Percentiles rank a stretch among this genome's conserved stretches.
Evolutionary conservation across 2,888 invertebrate species (phyloP).

Genomic region (Agapostemon virescens): DNA sequence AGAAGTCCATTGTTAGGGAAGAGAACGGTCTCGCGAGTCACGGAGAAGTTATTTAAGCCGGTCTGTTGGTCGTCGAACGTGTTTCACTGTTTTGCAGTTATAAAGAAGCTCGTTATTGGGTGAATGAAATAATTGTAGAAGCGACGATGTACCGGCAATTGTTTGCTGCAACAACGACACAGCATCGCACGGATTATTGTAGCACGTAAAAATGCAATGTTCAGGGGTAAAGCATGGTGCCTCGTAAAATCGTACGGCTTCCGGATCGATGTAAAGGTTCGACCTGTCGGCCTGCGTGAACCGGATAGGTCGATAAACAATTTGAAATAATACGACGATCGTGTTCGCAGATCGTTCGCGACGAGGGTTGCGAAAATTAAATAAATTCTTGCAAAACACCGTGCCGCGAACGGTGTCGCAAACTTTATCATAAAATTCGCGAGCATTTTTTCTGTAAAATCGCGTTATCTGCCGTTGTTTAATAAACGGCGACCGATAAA

Average conservation of each 20-base stretch:
- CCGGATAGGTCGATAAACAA: not conserved
- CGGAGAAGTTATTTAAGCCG: no score
- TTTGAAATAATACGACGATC: not conserved
- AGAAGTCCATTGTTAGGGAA: no score
- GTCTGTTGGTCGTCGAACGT: no score
- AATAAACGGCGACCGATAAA: conserved; percentile 1
- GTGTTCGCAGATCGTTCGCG: not conserved
- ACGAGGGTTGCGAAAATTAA: not conserved
- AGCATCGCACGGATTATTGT: not conserved
- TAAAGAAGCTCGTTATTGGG: no score
- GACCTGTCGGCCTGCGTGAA: not conserved
- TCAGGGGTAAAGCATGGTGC: no score
- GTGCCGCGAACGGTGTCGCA: not conserved
- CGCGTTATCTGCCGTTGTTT: not conserved
- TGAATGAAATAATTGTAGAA: not conserved
- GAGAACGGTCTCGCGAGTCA: no score
- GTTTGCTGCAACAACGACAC: no score
- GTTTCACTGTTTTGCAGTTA: no score
- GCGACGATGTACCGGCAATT: not conserved
- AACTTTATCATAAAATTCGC: not conserved
- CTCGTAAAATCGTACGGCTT: not conserved
- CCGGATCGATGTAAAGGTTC: not conserved
- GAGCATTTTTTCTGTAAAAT: not conserved
- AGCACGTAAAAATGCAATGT: no score
- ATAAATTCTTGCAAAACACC: not conserved